Conservation (phyloP, 2,888 invertebrate species). For the Rhingia rostrata region DNA sequence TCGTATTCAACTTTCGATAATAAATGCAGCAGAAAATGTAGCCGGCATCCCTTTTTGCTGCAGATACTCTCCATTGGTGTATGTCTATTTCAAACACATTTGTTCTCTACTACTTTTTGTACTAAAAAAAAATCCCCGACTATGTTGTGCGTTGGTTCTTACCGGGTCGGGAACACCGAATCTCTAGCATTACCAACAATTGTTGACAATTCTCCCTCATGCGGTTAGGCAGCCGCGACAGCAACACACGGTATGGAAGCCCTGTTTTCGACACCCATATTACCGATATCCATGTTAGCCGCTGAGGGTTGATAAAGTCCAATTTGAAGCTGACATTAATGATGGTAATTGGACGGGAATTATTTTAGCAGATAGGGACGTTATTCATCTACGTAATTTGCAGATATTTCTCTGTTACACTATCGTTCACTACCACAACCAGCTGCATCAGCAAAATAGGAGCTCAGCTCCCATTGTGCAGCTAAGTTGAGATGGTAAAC, state of each 20-base stretch:
- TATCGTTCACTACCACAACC: constrained; percentile 33
- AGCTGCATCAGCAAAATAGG: background rate
- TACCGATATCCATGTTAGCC: constrained; percentile 37
- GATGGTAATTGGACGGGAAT: constrained; percentile 71
- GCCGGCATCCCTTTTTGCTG: background rate
- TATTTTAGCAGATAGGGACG: constrained; percentile 61
- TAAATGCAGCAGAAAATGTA: background rate
- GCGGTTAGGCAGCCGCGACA: constrained; percentile 32
- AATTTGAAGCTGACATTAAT: constrained; percentile 67
- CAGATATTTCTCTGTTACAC: constrained; percentile 54
- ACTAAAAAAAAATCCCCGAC: constrained; percentile 40
- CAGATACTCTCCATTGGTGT: constrained; percentile 19
- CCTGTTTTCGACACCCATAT: constrained; percentile 16
- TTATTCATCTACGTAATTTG: constrained; percentile 71
- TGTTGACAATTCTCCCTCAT: constrained; percentile 31
- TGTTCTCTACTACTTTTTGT: constrained; percentile 19
- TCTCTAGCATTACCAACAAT: constrained; percentile 32
- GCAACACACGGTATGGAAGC: constrained; percentile 8
- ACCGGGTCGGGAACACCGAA: constrained; percentile 24
- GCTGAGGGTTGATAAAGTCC: constrained; percentile 50
- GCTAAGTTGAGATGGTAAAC: constrained; percentile 16
- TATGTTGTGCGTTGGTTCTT: constrained; percentile 12
- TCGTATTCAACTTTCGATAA: no score
- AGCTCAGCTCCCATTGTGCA: background rate
- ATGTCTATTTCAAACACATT: constrained; percentile 28